Conservation (phyloP, 2,888 invertebrate genomes). For the Pachydiplax longipennis region DNA sequence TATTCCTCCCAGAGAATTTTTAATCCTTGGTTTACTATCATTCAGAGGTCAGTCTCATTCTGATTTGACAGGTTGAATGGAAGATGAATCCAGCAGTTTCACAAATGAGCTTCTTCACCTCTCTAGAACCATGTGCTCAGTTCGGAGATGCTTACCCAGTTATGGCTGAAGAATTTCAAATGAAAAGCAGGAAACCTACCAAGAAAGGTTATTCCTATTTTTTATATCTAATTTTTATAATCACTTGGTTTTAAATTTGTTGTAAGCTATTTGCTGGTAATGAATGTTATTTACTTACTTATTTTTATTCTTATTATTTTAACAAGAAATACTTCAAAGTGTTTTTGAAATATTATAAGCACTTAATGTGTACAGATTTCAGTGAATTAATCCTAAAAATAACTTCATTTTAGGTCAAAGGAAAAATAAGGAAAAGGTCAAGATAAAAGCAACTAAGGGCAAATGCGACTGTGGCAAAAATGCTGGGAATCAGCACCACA, state of each 20-base stretch:
- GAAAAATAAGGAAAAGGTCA: neutral
- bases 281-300: no score
- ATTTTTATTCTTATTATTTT: no score
- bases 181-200: neutral
- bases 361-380: no score
- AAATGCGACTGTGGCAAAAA: neutral
- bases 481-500: neutral
- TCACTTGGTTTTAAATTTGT: no score
- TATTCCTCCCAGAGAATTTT: no score
- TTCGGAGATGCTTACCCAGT: constrained; percentile 70
- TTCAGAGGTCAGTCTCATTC: no score
- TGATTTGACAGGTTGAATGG: constrained; percentile 14
- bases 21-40: no score
- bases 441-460: neutral
- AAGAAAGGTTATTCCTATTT: neutral
- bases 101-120: constrained; percentile 65
- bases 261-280: no score
- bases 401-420: neutral
- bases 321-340: no score
- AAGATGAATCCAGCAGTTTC: neutral
- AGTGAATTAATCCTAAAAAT: no score
- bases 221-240: neutral
- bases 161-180: constrained; percentile 66
- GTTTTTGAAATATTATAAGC: no score
- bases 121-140: constrained; percentile 73